Percentiles rank a stretch among this genome's conserved stretches.
phyloP scores from a whole-genome alignment of 2,113 vertebrate genomes.

The Alces alces region DNA sequence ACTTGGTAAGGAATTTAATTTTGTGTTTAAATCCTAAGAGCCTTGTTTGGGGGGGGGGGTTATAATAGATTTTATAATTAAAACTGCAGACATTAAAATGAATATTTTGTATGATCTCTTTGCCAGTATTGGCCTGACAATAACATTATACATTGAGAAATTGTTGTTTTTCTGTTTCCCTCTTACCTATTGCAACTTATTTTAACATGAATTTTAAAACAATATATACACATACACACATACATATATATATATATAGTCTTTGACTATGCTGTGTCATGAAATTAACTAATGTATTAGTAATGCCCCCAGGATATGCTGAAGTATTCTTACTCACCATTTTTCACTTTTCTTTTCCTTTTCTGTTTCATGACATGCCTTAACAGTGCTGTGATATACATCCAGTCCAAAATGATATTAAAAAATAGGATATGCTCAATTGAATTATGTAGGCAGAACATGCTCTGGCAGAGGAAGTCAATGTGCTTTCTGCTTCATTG shows the following conservation, averaged over 20 bases:
- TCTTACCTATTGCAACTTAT: background rate
- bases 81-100: background rate
- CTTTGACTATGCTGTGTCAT: background rate
- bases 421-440: constrained; percentile 71
- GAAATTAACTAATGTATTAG: background rate
- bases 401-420: constrained; percentile 63
- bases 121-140: background rate
- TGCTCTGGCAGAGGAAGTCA: constrained; percentile 76
- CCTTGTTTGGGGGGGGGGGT: background rate
- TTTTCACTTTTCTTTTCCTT: constrained; percentile 23
- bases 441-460: constrained; percentile 79
- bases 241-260: background rate
- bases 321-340: background rate
- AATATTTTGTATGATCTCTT: background rate
- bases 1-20: background rate
- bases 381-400: constrained; percentile 46
- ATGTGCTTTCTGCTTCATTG: constrained; percentile 82
- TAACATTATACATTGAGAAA: background rate
- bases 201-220: constrained; percentile 40
- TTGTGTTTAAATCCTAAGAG: background rate
- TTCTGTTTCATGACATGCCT: constrained; percentile 44
- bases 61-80: constrained; percentile 30
- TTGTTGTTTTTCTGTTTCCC: background rate
- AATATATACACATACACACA: background rate
- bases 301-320: background rate